phyloP scores from a whole-genome alignment of 2,888 invertebrate species.

The Hydropsyche betteni region DNA sequence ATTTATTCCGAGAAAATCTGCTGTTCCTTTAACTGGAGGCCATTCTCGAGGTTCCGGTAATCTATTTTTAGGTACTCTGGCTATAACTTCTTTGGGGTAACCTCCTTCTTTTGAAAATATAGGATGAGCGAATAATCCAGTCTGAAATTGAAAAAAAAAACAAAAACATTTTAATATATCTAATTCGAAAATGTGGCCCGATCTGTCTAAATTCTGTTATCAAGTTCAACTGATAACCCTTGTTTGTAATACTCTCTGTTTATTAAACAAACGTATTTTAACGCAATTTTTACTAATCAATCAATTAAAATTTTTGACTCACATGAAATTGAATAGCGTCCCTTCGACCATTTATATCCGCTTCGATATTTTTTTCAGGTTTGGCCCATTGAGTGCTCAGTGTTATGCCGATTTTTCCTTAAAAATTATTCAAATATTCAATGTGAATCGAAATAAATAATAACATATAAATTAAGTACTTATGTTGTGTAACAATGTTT shows the following conservation, averaged over 20 bases:
- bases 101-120: conserved; percentile 54
- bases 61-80: conserved; percentile 53
- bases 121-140: conserved; percentile 53
- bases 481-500: too few species aligned
- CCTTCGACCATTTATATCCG: conserved; percentile 39
- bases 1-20: conserved; percentile 63
- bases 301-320: conserved; percentile 9
- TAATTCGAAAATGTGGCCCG: neutral
- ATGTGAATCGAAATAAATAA: too few species aligned
- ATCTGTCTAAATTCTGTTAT: too few species aligned
- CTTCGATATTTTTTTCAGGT: conserved; percentile 35
- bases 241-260: too few species aligned
- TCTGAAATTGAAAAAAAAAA: conserved; percentile 37
- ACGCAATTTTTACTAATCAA: neutral
- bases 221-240: neutral
- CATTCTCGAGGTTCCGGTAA: conserved; percentile 53
- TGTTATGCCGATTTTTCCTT: conserved; percentile 52
- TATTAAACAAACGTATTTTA: neutral
- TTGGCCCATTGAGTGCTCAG: conserved; percentile 32
- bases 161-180: neutral
- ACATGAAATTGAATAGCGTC: conserved; percentile 47
- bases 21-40: conserved; percentile 55
- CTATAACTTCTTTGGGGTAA: conserved; percentile 55
- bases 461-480: too few species aligned
- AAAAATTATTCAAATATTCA: neutral